Conservation (phyloP, 2,888 invertebrate species). For the Subacronicta megacephala region DNA sequence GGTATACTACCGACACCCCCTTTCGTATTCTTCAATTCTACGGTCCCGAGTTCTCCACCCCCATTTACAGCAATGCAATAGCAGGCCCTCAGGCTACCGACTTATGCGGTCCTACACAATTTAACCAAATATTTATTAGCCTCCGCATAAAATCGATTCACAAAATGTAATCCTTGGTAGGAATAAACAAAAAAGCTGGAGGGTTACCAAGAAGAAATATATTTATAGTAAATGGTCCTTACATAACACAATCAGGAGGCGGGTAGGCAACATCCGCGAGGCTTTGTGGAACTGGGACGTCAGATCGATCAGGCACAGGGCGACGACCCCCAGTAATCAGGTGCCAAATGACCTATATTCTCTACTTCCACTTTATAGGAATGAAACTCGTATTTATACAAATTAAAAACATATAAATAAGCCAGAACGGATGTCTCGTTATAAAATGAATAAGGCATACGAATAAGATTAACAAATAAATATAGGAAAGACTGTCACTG, state of each 20-base stretch:
- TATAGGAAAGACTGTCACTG: no score
- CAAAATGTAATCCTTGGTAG: background rate
- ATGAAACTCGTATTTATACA: constrained; percentile 1
- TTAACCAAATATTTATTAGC: no score
- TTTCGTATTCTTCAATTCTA: no score
- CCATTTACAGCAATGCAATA: no score
- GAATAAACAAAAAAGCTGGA: background rate
- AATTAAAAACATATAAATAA: no score
- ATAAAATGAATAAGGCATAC: no score
- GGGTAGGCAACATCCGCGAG: constrained; percentile 54
- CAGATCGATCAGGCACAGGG: constrained; percentile 69
- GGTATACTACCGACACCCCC: no score
- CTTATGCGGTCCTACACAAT: no score
- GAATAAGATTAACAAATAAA: no score
- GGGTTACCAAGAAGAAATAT: background rate
- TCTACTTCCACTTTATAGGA: constrained; percentile 29
- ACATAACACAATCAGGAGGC: constrained; percentile 42
- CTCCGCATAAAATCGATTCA: background rate
- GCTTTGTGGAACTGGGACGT: constrained; percentile 69
- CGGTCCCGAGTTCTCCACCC: no score
- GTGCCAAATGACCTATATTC: constrained; percentile 61
- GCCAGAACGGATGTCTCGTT: no score
- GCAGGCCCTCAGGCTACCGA: no score
- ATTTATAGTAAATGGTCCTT: constrained; percentile 25
- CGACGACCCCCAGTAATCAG: constrained; percentile 57